These are phyloP conservation scores for Pheosia tremula DNA, from an alignment of 2,888 invertebrate species.

Conservation along the genomic window DNA sequence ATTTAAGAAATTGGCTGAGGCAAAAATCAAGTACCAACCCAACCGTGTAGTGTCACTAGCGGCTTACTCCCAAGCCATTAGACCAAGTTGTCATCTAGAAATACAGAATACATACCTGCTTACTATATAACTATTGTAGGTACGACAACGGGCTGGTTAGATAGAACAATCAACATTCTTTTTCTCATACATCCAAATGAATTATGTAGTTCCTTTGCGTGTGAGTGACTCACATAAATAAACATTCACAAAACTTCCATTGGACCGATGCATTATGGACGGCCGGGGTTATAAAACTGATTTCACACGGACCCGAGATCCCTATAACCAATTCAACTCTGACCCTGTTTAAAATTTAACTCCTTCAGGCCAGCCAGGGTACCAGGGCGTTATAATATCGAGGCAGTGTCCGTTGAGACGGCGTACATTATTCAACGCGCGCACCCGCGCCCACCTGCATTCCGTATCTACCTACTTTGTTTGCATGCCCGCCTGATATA, in stretches of 20 bases:
- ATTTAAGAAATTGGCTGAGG: no score
- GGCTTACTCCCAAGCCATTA: no score
- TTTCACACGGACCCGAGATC: slow-evolving; percentile 16
- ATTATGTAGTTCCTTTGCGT: not conserved
- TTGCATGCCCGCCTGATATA: slow-evolving; percentile 61
- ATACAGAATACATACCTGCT: no score
- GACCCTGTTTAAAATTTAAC: slow-evolving; percentile 39
- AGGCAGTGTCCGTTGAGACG: slow-evolving; percentile 51
- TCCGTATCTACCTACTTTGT: slow-evolving; percentile 58
- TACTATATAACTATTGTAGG: no score
- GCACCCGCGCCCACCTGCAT: slow-evolving; percentile 55
- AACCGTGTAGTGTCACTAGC: no score
- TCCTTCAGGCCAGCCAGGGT: slow-evolving; percentile 36
- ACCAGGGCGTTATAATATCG: slow-evolving; percentile 53
- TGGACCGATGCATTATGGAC: not conserved
- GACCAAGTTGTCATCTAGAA: no score
- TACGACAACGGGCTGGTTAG: not conserved
- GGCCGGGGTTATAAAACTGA: not conserved
- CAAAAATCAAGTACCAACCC: no score
- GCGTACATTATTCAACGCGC: slow-evolving; percentile 72
- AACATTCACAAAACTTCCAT: not conserved
- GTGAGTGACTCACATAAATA: not conserved
- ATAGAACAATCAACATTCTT: not conserved
- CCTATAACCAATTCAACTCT: slow-evolving; percentile 33
- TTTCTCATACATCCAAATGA: not conserved